These are phyloP conservation scores for Prostheceraeus crozeri DNA, from an alignment of 2,888 invertebrate species.

Conservation along the genomic window DNA sequence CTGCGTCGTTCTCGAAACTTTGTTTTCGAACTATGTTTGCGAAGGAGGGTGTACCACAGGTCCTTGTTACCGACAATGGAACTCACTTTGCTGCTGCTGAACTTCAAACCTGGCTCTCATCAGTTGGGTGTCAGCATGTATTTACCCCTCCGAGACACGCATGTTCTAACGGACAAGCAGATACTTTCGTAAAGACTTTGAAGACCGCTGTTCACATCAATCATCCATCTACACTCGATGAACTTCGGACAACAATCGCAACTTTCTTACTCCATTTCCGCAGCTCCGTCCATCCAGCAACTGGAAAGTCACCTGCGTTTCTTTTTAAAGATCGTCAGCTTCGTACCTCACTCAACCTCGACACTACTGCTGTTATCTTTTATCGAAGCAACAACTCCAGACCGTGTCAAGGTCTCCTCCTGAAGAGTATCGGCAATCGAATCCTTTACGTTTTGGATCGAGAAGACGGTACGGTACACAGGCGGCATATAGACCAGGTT, in stretches of 20 bases:
- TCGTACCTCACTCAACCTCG: constrained; percentile 17
- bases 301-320: constrained; percentile 16
- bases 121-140: constrained; percentile 17
- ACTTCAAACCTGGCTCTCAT: constrained; percentile 20
- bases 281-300: constrained; percentile 3
- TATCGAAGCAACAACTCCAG: constrained; percentile 20
- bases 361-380: constrained; percentile 26
- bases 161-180: constrained; percentile 15
- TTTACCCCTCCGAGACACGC: constrained; percentile 19
- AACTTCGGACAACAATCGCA: neutral
- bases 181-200: constrained; percentile 24
- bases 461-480: constrained; percentile 1
- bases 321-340: constrained; percentile 28
- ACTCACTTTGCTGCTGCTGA: constrained; percentile 15
- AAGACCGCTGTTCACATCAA: neutral
- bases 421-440: neutral
- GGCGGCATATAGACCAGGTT: constrained; percentile 29
- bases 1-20: too few relatives aligned
- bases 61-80: constrained; percentile 31
- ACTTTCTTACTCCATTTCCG: constrained; percentile 23
- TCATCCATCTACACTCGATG: constrained; percentile 8
- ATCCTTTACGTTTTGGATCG: constrained; percentile 28
- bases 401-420: constrained; percentile 22
- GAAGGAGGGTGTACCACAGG: constrained; percentile 21
- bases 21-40: neutral